phyloP scores from a whole-genome alignment of 1,140 invertebrate genomes.

The Drosophila gunungcola region DNA sequence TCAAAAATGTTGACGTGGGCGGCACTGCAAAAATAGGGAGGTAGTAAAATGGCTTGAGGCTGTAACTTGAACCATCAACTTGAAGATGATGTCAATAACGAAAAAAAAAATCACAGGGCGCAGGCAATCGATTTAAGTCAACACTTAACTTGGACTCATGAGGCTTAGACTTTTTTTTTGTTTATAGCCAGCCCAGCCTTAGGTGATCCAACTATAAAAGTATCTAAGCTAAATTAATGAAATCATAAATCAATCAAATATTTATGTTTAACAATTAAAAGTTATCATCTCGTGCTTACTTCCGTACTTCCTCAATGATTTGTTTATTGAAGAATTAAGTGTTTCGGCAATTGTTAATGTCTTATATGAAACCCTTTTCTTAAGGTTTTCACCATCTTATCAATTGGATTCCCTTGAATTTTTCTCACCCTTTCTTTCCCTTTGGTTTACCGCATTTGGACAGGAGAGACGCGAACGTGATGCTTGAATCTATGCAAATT shows the following conservation, averaged over 20 bases:
- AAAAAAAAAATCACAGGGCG: neutral
- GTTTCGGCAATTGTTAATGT: neutral
- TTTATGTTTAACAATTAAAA: no score
- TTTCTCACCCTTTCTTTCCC: neutral
- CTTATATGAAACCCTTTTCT: neutral
- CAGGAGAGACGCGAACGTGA: conserved; percentile 39
- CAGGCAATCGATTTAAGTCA: conserved; percentile 20
- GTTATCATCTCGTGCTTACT: no score
- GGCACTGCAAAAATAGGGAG: conserved; percentile 4
- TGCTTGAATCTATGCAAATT: conserved; percentile 61
- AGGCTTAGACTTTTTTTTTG: no score
- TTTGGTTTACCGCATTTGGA: neutral
- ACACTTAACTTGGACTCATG: neutral
- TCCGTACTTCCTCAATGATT: neutral
- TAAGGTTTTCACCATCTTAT: neutral
- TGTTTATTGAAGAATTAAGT: neutral
- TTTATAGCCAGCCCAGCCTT: no score
- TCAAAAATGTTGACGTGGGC: conserved; percentile 64
- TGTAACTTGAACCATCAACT: conserved; percentile 7
- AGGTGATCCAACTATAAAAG: no score
- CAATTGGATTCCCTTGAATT: neutral
- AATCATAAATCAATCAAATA: no score
- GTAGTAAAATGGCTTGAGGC: neutral
- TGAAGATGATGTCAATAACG: conserved; percentile 24
- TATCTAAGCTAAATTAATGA: no score